Evolutionary conservation across 2,113 vertebrate genomes (phyloP), one percentile per base, ranked within the genome.

Genomic region (Neopipo cinnamomea): DNA sequence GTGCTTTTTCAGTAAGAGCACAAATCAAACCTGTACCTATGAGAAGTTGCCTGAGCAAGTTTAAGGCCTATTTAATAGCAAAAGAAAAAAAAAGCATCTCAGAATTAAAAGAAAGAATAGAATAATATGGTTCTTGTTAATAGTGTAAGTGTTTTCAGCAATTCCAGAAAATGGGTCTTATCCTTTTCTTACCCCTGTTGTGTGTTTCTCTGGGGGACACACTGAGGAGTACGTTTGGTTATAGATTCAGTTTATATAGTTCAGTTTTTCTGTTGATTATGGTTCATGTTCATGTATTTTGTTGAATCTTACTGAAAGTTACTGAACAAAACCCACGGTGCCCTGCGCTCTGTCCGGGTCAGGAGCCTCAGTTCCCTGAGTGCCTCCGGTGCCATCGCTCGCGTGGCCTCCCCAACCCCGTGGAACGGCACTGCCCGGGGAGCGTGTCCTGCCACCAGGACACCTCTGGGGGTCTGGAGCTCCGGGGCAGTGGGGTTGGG

Each of bases 271-370:
- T 18, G 16, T 53, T 75, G 53, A 30, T 61, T 61, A 25, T n/a
- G 16, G 27, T 46, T 61, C 61, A n/a, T 6, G 14, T n/a, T 67
- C 24, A 25, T 46, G 13, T 46, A 9, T 75, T 82, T 61, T 46
- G 27, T 59, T 74, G 37, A 74, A 20, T 44, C 12, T 11, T 14
- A 50, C 22, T 25, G 24, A 13, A 37, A 39, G 22, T 53, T 52
- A 46, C 39, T 61, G 53, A 46, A 46, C 17, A 59, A 24, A 13
- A 6, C 13, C 23, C 11, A 23, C 11, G 12, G 12, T 80, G 35
- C 17, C 21, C 18, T 65, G 41, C 0, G 0, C 22, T 49, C 58
- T 2, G 1, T 0, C 22, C 1, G 3, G 17, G 31, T 42, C 67
- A 58, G 50, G 42, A 25, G 2, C 30, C 30, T 20, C 18, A 3